Percentiles rank a stretch among this genome's conserved stretches.
These are phyloP conservation scores for Eupelmus urozonus DNA, from an alignment of 2,888 invertebrate species.

Conservation along the genomic window DNA sequence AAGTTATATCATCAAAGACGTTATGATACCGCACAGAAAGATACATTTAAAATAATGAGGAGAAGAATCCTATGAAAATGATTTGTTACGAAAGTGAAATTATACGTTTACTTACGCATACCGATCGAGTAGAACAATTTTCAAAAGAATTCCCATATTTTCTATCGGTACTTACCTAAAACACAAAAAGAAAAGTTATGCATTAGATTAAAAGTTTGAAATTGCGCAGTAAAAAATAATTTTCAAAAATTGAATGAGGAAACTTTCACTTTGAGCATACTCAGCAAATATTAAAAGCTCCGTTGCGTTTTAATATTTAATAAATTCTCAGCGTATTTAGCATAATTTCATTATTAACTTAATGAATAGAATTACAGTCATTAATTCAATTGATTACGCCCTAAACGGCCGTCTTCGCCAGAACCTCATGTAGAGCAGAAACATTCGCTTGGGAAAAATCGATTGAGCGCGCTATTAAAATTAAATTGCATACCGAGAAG, in stretches of 20 bases:
- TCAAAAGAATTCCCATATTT: not conserved
- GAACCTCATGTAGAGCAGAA: not conserved
- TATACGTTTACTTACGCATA: conserved; percentile 6
- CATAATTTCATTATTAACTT: not conserved
- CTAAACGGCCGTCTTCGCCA: not conserved
- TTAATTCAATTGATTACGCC: conserved; percentile 5
- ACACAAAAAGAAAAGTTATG: not conserved
- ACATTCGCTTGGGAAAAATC: conserved; percentile 26
- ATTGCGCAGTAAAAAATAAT: no score
- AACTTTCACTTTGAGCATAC: no score
- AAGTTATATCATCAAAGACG: no score
- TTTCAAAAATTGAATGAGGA: no score
- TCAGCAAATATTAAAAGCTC: no score
- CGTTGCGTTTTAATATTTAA: not conserved
- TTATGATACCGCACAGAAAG: no score
- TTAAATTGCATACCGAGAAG: conserved; percentile 37
- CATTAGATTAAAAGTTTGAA: not conserved
- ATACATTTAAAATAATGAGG: no score
- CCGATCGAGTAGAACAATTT: not conserved
- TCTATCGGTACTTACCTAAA: conserved; percentile 19
- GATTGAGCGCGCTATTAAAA: conserved; percentile 41
- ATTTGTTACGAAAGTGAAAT: not conserved
- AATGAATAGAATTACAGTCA: conserved; percentile 5
- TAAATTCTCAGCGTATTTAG: not conserved
- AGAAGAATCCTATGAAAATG: not conserved